Percentiles rank a stretch among this genome's conserved stretches.
Evolutionary conservation across 2,113 vertebrate species (phyloP).

Genomic region (Sitta europaea): DNA sequence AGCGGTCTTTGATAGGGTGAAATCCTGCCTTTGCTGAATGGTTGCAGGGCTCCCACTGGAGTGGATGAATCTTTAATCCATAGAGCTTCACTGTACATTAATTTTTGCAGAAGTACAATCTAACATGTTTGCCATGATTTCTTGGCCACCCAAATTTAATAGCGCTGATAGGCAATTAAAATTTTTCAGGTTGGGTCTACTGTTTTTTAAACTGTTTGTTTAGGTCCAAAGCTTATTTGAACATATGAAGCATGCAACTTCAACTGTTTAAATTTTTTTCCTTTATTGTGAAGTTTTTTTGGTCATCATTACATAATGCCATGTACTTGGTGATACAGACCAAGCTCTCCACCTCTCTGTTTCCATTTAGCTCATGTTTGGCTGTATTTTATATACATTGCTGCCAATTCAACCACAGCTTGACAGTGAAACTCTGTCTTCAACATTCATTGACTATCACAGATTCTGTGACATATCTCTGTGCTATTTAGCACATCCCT

Average conservation of each 20-base stretch:
- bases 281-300: not conserved
- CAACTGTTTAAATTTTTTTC: not conserved
- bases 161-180: not conserved
- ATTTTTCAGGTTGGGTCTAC: not conserved
- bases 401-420: not conserved
- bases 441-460: not conserved
- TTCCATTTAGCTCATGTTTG: not conserved
- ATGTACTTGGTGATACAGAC: not conserved
- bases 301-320: not conserved
- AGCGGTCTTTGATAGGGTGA: not conserved
- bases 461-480: not conserved
- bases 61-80: not conserved
- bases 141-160: not conserved
- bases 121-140: not conserved
- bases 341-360: not conserved
- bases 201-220: not conserved
- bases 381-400: not conserved
- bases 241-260: not conserved
- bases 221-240: not conserved
- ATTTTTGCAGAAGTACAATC: not conserved
- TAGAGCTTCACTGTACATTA: not conserved
- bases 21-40: not conserved
- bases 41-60: not conserved
- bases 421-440: slow-evolving; percentile 32
- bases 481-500: slow-evolving; percentile 6